These are phyloP conservation scores for Pseudonaja textilis DNA, from an alignment of 2,113 vertebrate genomes.

Conservation along the genomic window DNA sequence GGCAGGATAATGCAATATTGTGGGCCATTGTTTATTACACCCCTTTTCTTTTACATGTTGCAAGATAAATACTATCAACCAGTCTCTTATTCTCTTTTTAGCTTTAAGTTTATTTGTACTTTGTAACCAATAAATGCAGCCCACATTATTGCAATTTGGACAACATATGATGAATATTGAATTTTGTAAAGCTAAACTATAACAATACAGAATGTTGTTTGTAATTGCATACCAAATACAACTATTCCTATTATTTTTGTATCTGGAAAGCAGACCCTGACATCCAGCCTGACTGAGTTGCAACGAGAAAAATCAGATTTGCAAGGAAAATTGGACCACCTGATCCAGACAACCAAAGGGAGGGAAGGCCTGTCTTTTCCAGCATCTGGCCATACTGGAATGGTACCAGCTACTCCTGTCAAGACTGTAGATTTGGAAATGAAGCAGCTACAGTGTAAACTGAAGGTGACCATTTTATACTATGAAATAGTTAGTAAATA, in stretches of 20 bases:
- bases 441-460: constrained; percentile 85
- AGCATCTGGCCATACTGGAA: constrained; percentile 58
- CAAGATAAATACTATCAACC: not conserved
- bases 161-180: not conserved
- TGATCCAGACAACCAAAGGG: constrained; percentile 64
- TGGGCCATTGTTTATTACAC: constrained; percentile 13
- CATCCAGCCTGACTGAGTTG: constrained; percentile 77
- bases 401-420: constrained; percentile 63
- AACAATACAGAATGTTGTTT: constrained; percentile 5
- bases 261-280: constrained; percentile 76
- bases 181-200: constrained; percentile 27
- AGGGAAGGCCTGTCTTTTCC: constrained; percentile 51
- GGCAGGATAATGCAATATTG: constrained; percentile 1
- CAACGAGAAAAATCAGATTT: constrained; percentile 86
- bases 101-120: not conserved
- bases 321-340: constrained; percentile 78
- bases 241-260: constrained; percentile 39
- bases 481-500: constrained; percentile 21
- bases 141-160: not conserved
- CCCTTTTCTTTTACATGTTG: not conserved
- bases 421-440: constrained; percentile 80
- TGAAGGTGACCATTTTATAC: constrained; percentile 81
- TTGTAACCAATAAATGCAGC: constrained; percentile 3
- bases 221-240: constrained; percentile 11
- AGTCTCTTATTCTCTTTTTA: constrained; percentile 15